Evolutionary conservation across 2,888 invertebrate species (phyloP), one percentile per base, ranked within the genome.

Genomic region (Drosophila nr. perissopoda): DNA sequence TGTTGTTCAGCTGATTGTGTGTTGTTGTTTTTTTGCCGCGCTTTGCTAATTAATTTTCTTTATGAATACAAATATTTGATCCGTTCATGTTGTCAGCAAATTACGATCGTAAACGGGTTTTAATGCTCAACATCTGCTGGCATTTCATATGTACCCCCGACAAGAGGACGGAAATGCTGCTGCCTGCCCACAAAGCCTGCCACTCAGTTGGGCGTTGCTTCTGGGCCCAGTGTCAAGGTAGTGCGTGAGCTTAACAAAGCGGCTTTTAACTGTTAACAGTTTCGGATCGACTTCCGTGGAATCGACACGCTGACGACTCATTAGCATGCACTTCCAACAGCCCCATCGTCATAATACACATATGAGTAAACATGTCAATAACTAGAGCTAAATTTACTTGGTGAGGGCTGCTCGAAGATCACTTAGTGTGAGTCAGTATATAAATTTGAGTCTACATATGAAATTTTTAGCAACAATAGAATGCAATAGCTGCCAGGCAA

Each of bases 31-130:
- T 49, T 73, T 73, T 76, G 25, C 80, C 65, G 66, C 79, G 56
- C 71, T 42, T 61, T 77, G 78, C 87, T 89, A 89, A 87, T 89
- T 87, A 87, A 87, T 89, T 87, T 87, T 61, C 83, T 73, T 61
- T 64, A 67, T 74, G 73, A 82, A 68, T 75, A 72, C 80, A 88
- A 84, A 83, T 89, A 81, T 89, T 89, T 80, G 79, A 74, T 69
- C 69, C 58, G 53, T 27, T 68, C 59, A 61, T 64, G 45, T 66
- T 71, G 63, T 64, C 58, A 45, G 45, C 51, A 51, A 53, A 65
- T 68, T 68, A 58, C 73, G 80, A 82, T 86, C 80, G 66, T 78
- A 83, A 85, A 86, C 89, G 69, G 56, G 80, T 86, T 83, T 71
- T 67, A 76, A 78, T 79, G 78, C 64, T 73, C 68, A 71, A 69